Conservation (phyloP, 2,888 invertebrate genomes). For the Isotomurus palustris region DNA sequence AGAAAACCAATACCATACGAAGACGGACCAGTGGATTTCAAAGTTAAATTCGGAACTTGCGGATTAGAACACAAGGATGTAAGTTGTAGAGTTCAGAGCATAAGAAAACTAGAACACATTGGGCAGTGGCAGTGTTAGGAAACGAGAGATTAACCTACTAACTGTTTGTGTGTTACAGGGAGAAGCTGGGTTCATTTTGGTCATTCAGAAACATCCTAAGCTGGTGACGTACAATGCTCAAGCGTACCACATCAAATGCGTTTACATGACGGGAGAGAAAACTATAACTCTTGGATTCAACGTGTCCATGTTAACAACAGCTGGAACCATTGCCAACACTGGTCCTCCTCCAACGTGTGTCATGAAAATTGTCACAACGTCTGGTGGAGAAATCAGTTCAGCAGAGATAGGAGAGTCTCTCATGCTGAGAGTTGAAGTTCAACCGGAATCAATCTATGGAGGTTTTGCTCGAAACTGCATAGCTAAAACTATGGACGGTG, state of each 20-base stretch:
- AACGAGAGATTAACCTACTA: no score
- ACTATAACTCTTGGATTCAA: conserved; percentile 89
- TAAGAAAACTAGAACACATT: not conserved
- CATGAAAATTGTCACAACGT: conserved; percentile 83
- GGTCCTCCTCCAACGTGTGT: conserved; percentile 88
- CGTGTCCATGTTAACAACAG: conserved; percentile 90
- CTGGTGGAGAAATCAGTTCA: conserved; percentile 81
- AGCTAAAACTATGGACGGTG: conserved; percentile 81
- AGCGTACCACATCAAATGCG: conserved; percentile 92
- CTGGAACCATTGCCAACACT: conserved; percentile 90
- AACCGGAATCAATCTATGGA: conserved; percentile 81
- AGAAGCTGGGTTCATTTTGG: conserved; percentile 85
- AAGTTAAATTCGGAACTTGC: conserved; percentile 84
- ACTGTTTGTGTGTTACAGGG: conserved; percentile 58
- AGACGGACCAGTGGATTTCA: conserved; percentile 70
- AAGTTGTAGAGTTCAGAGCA: conserved; percentile 53
- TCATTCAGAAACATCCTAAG: conserved; percentile 94
- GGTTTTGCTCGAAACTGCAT: conserved; percentile 90
- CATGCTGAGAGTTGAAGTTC: conserved; percentile 77
- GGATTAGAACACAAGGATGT: conserved; percentile 86
- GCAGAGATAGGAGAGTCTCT: conserved; percentile 89
- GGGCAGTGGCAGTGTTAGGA: not conserved
- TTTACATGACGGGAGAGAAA: conserved; percentile 91
- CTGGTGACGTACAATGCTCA: conserved; percentile 90
- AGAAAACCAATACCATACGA: conserved; percentile 70